These are phyloP conservation scores for Orientallactaga sibirica DNA, from an alignment of 2,797 vertebrate species.

Conservation along the genomic window DNA sequence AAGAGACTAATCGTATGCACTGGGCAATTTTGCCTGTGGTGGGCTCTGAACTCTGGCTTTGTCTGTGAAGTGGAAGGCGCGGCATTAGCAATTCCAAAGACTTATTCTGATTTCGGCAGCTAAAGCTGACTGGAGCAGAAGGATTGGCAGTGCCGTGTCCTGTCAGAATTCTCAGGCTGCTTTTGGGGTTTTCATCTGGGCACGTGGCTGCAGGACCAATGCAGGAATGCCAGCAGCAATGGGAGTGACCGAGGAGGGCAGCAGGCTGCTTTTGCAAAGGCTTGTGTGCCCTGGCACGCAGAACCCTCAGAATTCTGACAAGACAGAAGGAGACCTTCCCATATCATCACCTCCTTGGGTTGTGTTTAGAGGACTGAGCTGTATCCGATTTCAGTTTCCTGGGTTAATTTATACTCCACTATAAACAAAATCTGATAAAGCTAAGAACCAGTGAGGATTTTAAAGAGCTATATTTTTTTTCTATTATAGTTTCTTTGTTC, in stretches of 20 bases:
- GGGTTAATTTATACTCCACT: conserved; percentile 72
- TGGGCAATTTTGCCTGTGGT: conserved; percentile 27
- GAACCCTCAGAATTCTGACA: conserved; percentile 41
- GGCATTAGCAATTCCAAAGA: conserved; percentile 58
- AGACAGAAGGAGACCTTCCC: conserved; percentile 15
- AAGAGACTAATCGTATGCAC: conserved; percentile 36
- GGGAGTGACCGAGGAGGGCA: not conserved
- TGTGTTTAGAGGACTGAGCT: conserved; percentile 26
- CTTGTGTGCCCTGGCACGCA: not conserved
- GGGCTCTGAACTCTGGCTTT: conserved; percentile 46
- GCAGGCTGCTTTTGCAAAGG: not conserved
- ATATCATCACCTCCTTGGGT: conserved; percentile 26
- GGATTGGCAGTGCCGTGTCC: not conserved
- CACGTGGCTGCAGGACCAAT: not conserved
- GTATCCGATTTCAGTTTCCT: conserved; percentile 74
- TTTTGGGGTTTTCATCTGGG: not conserved
- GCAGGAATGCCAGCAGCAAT: not conserved
- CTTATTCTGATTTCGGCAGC: conserved; percentile 31
- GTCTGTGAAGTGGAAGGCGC: conserved; percentile 35
- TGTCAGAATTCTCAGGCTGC: conserved; percentile 24
- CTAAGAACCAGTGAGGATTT: conserved; percentile 60
- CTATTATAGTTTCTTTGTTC: conserved; percentile 56
- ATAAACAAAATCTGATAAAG: conserved; percentile 72
- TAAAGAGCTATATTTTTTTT: conserved; percentile 45
- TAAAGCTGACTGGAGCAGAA: not conserved